phyloP scores from a whole-genome alignment of 2,888 invertebrate species.

The Thyatira batis region DNA sequence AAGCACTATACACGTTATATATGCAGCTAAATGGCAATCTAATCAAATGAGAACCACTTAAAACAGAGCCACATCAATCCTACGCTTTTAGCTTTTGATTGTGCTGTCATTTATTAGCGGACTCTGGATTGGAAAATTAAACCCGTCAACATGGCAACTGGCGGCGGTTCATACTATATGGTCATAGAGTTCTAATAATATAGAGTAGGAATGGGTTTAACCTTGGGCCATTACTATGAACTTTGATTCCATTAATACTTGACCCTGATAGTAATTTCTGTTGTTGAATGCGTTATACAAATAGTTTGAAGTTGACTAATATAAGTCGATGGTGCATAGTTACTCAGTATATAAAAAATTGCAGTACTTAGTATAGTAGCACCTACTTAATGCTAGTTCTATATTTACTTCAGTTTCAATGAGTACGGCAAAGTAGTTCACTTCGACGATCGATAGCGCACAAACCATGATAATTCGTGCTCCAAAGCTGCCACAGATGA shows the following conservation, averaged over 20 bases:
- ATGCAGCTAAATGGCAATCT: not conserved
- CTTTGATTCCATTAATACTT: too few species aligned
- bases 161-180: not conserved
- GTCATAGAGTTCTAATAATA: not conserved
- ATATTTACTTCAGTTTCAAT: not conserved
- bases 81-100: constrained; percentile 29
- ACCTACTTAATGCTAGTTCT: not conserved
- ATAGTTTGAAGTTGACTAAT: too few species aligned
- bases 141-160: constrained; percentile 4
- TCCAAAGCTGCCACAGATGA: constrained; percentile 7
- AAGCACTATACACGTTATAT: not conserved
- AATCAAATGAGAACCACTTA: constrained; percentile 14
- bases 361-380: not conserved
- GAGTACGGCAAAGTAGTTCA: constrained; percentile 5
- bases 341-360: not conserved
- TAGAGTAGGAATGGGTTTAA: not conserved
- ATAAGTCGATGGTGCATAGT: too few species aligned
- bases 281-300: too few species aligned
- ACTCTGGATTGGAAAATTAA: constrained; percentile 7
- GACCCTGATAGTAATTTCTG: too few species aligned
- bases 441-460: constrained; percentile 8
- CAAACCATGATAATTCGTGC: constrained; percentile 8
- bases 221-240: too few species aligned
- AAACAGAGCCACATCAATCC: constrained; percentile 19
- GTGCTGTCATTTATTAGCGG: constrained; percentile 26